Percentiles rank a stretch among this genome's conserved stretches.
Conservation (phyloP, 1,140 invertebrate genomes). For the Hypsibius dujardini region DNA sequence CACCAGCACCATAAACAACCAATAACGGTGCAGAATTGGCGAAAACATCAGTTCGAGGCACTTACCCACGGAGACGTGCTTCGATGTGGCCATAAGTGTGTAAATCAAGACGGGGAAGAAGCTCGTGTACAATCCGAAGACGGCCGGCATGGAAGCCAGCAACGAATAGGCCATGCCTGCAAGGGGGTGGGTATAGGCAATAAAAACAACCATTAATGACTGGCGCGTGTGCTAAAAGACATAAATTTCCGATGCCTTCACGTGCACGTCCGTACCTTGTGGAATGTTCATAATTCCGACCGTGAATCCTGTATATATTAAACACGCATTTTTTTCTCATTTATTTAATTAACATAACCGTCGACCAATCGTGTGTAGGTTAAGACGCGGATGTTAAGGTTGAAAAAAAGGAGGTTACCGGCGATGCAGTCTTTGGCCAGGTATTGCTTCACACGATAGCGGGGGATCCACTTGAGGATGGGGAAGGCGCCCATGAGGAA, state of each 20-base stretch:
- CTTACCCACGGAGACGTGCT: constrained; percentile 71
- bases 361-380: constrained; percentile 23
- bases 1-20: no score
- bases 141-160: constrained; percentile 62
- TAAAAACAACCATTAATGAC: no score
- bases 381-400: constrained; percentile 19
- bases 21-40: no score
- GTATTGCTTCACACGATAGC: constrained; percentile 24
- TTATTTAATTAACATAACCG: constrained; percentile 28
- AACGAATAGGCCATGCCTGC: constrained; percentile 78
- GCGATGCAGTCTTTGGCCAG: neutral
- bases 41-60: no score
- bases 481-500: constrained; percentile 24
- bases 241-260: no score
- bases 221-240: no score
- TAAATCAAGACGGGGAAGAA: constrained; percentile 81
- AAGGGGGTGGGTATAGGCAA: no score
- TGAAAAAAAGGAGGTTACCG: no score
- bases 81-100: constrained; percentile 70
- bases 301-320: constrained; percentile 53
- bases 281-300: constrained; percentile 85
- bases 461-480: constrained; percentile 29
- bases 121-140: constrained; percentile 79
- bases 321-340: neutral
- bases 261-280: no score